Evolutionary conservation across 2,113 vertebrate species (phyloP).

Genomic region (Taxidea taxus): DNA sequence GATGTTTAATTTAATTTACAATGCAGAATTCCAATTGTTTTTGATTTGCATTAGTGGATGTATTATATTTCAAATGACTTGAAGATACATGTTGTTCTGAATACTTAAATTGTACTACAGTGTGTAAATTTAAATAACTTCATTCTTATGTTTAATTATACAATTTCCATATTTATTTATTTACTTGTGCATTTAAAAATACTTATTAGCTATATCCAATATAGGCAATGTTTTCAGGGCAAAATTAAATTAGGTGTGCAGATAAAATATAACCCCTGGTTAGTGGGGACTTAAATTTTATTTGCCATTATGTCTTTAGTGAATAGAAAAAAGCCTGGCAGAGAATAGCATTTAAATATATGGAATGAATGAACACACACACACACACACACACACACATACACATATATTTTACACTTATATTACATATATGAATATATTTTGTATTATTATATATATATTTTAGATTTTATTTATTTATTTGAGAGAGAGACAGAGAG

Average conservation of each 20-base stretch:
- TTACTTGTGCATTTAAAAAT: background rate
- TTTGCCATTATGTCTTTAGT: background rate
- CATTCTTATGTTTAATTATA: background rate
- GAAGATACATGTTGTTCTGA: background rate
- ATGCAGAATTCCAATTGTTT: background rate
- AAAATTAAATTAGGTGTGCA: constrained; percentile 20
- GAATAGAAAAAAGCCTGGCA: background rate
- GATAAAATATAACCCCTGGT: background rate
- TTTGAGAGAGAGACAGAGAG: too few relatives aligned
- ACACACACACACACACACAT: too few relatives aligned
- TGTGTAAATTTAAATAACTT: background rate
- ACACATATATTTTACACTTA: too few relatives aligned
- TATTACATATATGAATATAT: too few relatives aligned
- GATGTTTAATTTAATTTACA: background rate
- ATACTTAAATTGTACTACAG: background rate
- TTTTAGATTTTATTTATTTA: too few relatives aligned
- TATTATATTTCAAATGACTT: background rate
- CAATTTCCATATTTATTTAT: background rate
- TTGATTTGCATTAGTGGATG: background rate
- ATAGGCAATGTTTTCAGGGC: background rate
- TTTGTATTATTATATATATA: too few relatives aligned
- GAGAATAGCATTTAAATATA: background rate
- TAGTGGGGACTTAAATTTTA: background rate
- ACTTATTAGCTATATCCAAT: background rate
- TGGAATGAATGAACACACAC: background rate